Evolutionary conservation across 2,888 invertebrate genomes (phyloP).

Genomic region (Cylindroiulus punctatus): DNA sequence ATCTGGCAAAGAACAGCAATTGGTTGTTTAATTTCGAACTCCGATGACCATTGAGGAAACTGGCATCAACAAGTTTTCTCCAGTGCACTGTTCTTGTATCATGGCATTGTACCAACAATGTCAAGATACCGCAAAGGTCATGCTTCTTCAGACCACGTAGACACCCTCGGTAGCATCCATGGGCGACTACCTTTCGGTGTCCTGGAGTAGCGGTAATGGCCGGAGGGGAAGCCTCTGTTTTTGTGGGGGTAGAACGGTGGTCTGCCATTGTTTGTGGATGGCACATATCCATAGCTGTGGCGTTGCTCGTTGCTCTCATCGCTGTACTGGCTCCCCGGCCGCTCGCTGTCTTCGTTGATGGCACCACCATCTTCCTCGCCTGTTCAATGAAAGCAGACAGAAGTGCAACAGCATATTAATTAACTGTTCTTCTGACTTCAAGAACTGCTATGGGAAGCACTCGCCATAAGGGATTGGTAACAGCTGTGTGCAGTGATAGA

Average conservation of each 20-base stretch:
- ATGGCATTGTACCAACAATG: neutral
- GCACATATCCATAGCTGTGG: neutral
- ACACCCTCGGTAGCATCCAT: neutral
- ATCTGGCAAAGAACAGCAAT: no score
- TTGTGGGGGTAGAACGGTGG: conserved; percentile 17
- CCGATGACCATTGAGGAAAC: no score
- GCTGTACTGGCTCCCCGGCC: neutral
- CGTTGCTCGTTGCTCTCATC: conserved; percentile 1
- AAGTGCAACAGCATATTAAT: neutral
- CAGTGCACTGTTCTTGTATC: no score
- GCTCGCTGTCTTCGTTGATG: conserved; percentile 4
- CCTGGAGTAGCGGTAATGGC: neutral
- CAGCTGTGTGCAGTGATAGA: neutral
- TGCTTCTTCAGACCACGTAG: neutral
- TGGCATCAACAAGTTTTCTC: no score
- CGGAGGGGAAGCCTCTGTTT: neutral
- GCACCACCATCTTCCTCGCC: conserved; percentile 12
- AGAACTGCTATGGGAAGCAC: neutral
- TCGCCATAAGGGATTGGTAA: neutral
- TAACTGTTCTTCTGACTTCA: neutral
- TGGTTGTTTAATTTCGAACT: no score
- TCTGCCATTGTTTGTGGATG: neutral
- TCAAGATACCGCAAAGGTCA: neutral
- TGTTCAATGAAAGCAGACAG: neutral
- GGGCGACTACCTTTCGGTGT: neutral